Evolutionary conservation across 2,888 invertebrate genomes (phyloP), one percentile per base, ranked within the genome.

Genomic region (Corbicula japonica): DNA sequence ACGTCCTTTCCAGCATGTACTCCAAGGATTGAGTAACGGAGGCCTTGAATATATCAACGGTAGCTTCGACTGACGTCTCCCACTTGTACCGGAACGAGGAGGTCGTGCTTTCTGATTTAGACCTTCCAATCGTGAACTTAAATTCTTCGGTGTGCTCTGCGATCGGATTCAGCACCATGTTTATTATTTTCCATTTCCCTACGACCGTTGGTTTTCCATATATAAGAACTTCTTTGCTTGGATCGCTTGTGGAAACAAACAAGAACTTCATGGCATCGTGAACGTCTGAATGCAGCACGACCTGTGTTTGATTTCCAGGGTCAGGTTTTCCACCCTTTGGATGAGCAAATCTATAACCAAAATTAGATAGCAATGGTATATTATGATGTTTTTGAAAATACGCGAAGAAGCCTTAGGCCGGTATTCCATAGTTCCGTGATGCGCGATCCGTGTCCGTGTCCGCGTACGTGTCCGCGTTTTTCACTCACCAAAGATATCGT

Each of bases 311-410:
- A 18, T 46, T 62, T 2, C 30, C 1, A n/a, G 62, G 44, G n/a
- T 46, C 28, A 6, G 62, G 46, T 26, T 32, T 26, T 15, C 46
- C 62, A 44, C 46, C 46, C 0, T 46, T 6, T 23, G 62, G 62
- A 30, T 62, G 62, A n/a, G 46, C 62, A 30, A n/a, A 62, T n/a
- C 62, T 62, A 28, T n/a, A n/a, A n/a, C n/a, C n/a, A n/a, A n/a
- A n/a, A n/a, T n/a, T n/a, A n/a, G n/a, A n/a, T n/a, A n/a, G n/a
- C n/a, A n/a, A n/a, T n/a, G n/a, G n/a, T n/a, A n/a, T n/a, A n/a
- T n/a, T n/a, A n/a, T n/a, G n/a, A n/a, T n/a, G n/a, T n/a, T n/a
- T n/a, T n/a, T n/a, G n/a, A n/a, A n/a, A n/a, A n/a, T n/a, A n/a
- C n/a, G n/a, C n/a, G n/a, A n/a, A n/a, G n/a, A n/a, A n/a, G n/a